Evolutionary conservation across 2,888 invertebrate genomes (phyloP), one percentile per base, ranked within the genome.

Genomic region (Andrena dorsata): DNA sequence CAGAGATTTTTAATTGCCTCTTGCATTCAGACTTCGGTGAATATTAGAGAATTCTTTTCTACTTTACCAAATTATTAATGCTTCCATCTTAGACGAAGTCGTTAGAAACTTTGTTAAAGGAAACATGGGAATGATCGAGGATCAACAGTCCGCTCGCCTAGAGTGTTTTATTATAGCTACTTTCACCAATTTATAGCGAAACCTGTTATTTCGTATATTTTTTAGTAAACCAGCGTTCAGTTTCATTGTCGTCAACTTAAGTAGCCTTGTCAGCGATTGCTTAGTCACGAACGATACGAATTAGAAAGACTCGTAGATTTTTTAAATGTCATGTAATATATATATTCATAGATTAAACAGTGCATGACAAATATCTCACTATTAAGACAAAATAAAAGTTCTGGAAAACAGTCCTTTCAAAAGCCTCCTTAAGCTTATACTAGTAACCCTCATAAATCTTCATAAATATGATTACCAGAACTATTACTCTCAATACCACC

Each of bases 161-260:
- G n/a, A n/a, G 56, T 61, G 68, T 60, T 69, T 60, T 72, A 78
- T 79, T 79, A 69, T 35, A 58, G 65, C 72, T 23, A 77, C 86
- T 86, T 86, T 86, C 86, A 87, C 86, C 85, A 60, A 82, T 85
- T 82, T 66, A 76, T 41, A 58, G 35, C 35, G 51, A 63, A 63
- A 76, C 76, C 75, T 49, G 35, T 58, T 61, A 72, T 64, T 76
- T 64, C n/a, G 23, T 8, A 23, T 7, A 61, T 49, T 51, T 65
- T 83, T 58, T 56, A 32, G 28, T 20, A 64, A 51, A 69, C 28
- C 13, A 30, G 0, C 41, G 8, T 53, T 65, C 65, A 73, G 47
- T 74, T 53, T 58, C 72, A 60, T 63, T 74, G 56, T 73, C 41
- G 16, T 20, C 20, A 23, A 65, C n/a, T 41, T 73, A 47, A 80